Evolutionary conservation across 2,797 vertebrate genomes (phyloP).

Genomic region (Lepilemur ruficaudatus): DNA sequence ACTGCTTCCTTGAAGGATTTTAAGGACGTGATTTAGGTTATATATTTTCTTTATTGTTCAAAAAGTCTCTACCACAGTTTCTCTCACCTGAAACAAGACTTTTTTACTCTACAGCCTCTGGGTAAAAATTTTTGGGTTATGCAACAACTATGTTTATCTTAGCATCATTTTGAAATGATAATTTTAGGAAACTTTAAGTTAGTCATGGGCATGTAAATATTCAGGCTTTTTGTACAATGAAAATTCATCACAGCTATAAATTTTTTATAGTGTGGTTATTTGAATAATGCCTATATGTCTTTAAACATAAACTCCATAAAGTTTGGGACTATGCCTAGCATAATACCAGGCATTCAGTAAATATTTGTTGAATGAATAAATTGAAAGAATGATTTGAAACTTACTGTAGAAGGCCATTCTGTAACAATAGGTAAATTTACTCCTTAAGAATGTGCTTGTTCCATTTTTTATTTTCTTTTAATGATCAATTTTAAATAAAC

Average conservation of each 20-base stretch:
- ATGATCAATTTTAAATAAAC: slow-evolving; percentile 15
- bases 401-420: background rate
- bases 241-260: background rate
- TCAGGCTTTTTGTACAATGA: background rate
- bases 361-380: slow-evolving; percentile 32
- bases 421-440: background rate
- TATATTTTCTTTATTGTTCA: slow-evolving; percentile 30
- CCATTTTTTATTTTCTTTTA: slow-evolving; percentile 33
- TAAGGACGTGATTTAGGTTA: background rate
- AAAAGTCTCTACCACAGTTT: background rate
- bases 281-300: background rate
- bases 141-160: background rate
- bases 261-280: slow-evolving; percentile 45
- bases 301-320: background rate
- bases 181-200: slow-evolving; percentile 38
- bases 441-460: background rate
- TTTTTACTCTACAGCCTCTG: background rate
- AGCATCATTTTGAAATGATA: slow-evolving; percentile 19
- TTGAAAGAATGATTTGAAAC: slow-evolving; percentile 5
- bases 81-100: background rate
- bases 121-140: background rate
- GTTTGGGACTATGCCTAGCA: background rate
- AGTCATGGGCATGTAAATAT: background rate
- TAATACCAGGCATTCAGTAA: background rate
- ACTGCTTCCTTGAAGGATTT: background rate